These are phyloP conservation scores for Petrosia ficiformis DNA, from an alignment of 37 sponge, comb jelly and placozoan genomes.

Conservation along the genomic window DNA sequence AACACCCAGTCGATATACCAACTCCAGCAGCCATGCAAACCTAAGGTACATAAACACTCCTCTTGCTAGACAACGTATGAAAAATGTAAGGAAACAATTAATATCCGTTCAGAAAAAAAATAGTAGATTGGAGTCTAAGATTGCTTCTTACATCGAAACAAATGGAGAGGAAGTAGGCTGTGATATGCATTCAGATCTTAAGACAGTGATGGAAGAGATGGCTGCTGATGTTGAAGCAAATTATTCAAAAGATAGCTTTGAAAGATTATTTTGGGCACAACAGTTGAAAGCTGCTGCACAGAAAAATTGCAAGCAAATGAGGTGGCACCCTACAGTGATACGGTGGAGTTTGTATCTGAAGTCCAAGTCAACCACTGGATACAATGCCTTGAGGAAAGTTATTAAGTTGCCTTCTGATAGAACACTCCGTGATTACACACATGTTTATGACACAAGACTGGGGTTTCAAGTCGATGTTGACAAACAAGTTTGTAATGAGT, in stretches of 20 bases:
- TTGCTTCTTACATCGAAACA: slow-evolving; percentile 2
- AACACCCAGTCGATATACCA: too few relatives aligned
- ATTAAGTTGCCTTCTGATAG: slow-evolving; percentile 46
- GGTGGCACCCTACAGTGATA: slow-evolving; percentile 46
- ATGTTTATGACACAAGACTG: slow-evolving; percentile 9
- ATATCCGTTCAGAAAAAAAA: slow-evolving; percentile 8
- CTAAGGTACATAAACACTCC: too few relatives aligned
- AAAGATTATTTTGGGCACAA: slow-evolving; percentile 36
- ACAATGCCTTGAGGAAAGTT: slow-evolving; percentile 34
- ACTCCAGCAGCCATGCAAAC: too few relatives aligned
- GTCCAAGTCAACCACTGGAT: slow-evolving; percentile 25
- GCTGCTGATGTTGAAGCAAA: not conserved
- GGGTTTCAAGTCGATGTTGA: slow-evolving; percentile 41
- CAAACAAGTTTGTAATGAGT: slow-evolving; percentile 17
- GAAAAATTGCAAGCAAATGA: slow-evolving; percentile 11
- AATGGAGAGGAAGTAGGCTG: slow-evolving; percentile 15
- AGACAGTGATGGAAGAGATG: slow-evolving; percentile 9
- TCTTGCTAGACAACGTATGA: too few relatives aligned
- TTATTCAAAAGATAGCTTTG: slow-evolving; percentile 42
- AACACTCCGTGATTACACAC: slow-evolving; percentile 45
- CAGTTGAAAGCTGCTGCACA: slow-evolving; percentile 14
- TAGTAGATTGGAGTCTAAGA: slow-evolving; percentile 10
- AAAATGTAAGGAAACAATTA: slow-evolving; percentile 3
- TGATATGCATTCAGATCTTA: slow-evolving; percentile 30
- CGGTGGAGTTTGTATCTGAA: slow-evolving; percentile 27